These are phyloP conservation scores for Galago senegalensis DNA, from an alignment of 2,797 vertebrate species.

Conservation along the genomic window DNA sequence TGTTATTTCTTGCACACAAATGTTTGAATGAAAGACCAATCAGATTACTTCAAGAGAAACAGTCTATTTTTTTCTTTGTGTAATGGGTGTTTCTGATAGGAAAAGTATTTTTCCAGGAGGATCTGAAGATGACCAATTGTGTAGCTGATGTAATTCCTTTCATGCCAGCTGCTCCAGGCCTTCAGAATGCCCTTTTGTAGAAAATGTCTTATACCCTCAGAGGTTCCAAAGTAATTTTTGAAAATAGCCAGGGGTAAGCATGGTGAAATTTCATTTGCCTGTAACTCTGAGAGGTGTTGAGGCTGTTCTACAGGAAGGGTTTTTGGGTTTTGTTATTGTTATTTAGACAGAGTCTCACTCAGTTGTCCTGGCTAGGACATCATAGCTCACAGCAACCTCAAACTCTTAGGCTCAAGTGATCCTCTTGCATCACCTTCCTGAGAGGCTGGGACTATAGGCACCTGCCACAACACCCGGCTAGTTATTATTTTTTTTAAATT, in stretches of 20 bases:
- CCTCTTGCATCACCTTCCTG: too few relatives aligned
- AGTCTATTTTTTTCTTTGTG: neutral
- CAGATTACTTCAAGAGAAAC: neutral
- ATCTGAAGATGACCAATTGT: neutral
- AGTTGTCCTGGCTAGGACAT: too few relatives aligned
- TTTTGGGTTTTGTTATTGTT: neutral
- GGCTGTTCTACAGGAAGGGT: neutral
- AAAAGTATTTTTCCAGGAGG: conserved; percentile 60
- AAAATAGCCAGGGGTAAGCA: neutral
- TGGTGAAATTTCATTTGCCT: neutral
- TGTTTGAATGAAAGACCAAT: conserved; percentile 5
- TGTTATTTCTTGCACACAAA: neutral
- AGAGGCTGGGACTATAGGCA: too few relatives aligned
- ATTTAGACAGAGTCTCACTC: too few relatives aligned
- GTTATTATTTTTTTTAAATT: too few relatives aligned
- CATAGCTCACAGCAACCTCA: too few relatives aligned
- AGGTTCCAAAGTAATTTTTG: neutral
- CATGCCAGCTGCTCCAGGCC: neutral
- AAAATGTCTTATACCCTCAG: neutral
- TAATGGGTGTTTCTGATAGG: neutral
- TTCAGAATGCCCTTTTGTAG: neutral
- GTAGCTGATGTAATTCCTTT: conserved; percentile 26
- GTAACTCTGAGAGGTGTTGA: neutral
- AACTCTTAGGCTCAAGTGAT: too few relatives aligned
- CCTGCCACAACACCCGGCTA: too few relatives aligned